phyloP scores from a whole-genome alignment of 2,797 vertebrate species.

The Todus mexicanus region DNA sequence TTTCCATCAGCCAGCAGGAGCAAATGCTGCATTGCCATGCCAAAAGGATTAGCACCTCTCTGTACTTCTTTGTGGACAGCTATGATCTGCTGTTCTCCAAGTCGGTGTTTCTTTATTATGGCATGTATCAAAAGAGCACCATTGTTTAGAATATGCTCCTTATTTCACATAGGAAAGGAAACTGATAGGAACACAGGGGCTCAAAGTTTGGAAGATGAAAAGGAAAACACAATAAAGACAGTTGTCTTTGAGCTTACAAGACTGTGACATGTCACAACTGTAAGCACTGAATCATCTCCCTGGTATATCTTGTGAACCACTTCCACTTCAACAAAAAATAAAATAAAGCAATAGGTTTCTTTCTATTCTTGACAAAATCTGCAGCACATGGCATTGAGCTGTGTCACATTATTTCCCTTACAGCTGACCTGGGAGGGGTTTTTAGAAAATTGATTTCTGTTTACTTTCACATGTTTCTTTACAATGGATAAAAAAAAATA shows the following conservation, averaged over 20 bases:
- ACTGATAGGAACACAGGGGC: slow-evolving; percentile 39
- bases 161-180: slow-evolving; percentile 14
- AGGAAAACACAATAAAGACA: slow-evolving; percentile 61
- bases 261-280: slow-evolving; percentile 54
- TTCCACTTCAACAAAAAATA: slow-evolving; percentile 62
- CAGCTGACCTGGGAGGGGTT: slow-evolving; percentile 26
- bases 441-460: slow-evolving; percentile 21
- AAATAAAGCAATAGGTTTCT: slow-evolving; percentile 19
- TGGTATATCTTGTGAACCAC: slow-evolving; percentile 43
- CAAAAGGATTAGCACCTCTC: slow-evolving; percentile 59
- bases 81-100: slow-evolving; percentile 49
- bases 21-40: slow-evolving; percentile 34
- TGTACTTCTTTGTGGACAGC: slow-evolving; percentile 47
- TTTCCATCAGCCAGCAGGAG: slow-evolving; percentile 43
- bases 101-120: slow-evolving; percentile 38
- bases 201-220: slow-evolving; percentile 65
- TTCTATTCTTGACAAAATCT: slow-evolving; percentile 27
- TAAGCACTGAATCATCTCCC: slow-evolving; percentile 45
- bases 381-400: neutral
- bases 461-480: slow-evolving; percentile 33
- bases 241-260: slow-evolving; percentile 55
- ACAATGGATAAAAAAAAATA: slow-evolving; percentile 15
- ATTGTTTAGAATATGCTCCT: slow-evolving; percentile 62
- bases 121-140: slow-evolving; percentile 44
- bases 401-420: slow-evolving; percentile 1